Evolutionary conservation across 2,888 invertebrate genomes (phyloP), one percentile per base, ranked within the genome.

Genomic region (Serrognathus titanus): DNA sequence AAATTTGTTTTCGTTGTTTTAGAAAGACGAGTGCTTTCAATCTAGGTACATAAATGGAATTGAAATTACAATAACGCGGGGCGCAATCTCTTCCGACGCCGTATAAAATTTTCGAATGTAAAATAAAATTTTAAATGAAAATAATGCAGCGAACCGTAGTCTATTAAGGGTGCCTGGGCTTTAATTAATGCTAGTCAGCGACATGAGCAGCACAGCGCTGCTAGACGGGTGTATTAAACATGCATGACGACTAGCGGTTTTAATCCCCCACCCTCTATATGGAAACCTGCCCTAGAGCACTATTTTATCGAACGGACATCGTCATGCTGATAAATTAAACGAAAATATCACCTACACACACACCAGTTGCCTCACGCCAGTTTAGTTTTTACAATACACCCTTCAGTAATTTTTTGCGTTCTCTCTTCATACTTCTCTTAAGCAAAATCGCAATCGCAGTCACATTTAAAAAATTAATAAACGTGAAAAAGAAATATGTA

Each of bases 121-220:
- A 43, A 43, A 43, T 43, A 43, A 43, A 43, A 43, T 43, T 43
- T 46, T 52, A 55, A 55, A 58, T 60, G 53, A 58, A 60, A 58
- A 58, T 58, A 60, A 60, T 51, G 52, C 55, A 55, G 47, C 41
- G 51, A 46, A 48, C 35, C 52, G 55, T 43, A 55, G 57, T 41
- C 51, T 52, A 57, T 58, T 60, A 60, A 60, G 60, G 53, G 55
- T 48, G 57, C 51, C 50, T 57, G 54, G 53, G 55, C 55, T 60
- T 60, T 60, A 60, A 60, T 60, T 60, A 60, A 60, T 58, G 60
- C 57, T 55, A 60, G 60, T 50, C 57, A 55, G 57, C 55, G 60
- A 59, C 59, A 54, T 59, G 59, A 59, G 57, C 59, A 58, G 55
- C 60, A 47, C 50, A 49, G 54, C 53, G 50, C 48, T 45, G 57